A percentile compares a stretch with the other conserved stretches of the same genome.
These are phyloP conservation scores for Polypedilum vanderplanki DNA, from an alignment of 1,140 invertebrate genomes.

Conservation along the genomic window DNA sequence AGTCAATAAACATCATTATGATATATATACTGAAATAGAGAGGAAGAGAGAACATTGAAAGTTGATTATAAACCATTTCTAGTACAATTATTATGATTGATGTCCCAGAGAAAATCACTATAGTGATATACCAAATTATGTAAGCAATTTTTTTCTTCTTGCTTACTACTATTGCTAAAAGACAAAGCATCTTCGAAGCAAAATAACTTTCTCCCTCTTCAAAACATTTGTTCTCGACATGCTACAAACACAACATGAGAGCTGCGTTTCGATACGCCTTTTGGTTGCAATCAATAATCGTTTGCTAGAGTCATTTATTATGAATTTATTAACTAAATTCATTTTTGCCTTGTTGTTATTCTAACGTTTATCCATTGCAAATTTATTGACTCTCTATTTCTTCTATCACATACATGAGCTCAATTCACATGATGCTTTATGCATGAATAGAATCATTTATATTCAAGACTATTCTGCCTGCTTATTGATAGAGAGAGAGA, in stretches of 20 bases:
- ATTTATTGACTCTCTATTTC: constrained; percentile 2
- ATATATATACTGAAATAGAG: too few relatives aligned
- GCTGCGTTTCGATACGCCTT: constrained; percentile 5
- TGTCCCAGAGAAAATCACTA: constrained; percentile 8
- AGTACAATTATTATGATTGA: neutral
- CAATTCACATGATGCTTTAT: neutral
- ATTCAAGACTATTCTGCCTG: neutral
- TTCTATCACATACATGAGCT: neutral
- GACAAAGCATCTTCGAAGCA: neutral
- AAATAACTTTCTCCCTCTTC: neutral
- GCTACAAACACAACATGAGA: neutral
- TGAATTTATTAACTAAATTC: constrained; percentile 28
- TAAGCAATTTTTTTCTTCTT: neutral
- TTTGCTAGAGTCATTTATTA: constrained; percentile 23
- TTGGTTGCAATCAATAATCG: constrained; percentile 26
- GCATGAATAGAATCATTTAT: constrained; percentile 24
- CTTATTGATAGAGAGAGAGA: too few relatives aligned
- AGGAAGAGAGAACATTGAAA: too few relatives aligned
- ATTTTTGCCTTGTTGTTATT: constrained; percentile 20
- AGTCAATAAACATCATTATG: too few relatives aligned
- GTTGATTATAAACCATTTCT: too few relatives aligned
- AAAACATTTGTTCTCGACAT: neutral
- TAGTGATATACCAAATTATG: neutral
- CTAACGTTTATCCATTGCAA: constrained; percentile 23
- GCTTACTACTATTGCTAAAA: neutral